These are phyloP conservation scores for Montipora capitata DNA, from an alignment of 92 coral and sea anemone genomes.

Conservation along the genomic window DNA sequence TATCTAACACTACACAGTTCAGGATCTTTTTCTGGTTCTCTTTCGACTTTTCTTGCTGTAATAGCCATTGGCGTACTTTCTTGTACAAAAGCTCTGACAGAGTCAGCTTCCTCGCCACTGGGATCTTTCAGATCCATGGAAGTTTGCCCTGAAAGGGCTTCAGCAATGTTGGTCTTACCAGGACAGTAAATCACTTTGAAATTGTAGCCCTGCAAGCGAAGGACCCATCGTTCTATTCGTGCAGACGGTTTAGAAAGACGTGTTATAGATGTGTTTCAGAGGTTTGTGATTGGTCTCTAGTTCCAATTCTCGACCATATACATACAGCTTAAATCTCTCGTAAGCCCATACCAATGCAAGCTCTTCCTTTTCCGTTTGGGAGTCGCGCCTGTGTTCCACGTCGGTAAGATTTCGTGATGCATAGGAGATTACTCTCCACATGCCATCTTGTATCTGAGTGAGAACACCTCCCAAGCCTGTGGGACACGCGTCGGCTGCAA, in stretches of 20 bases:
- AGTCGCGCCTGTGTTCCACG: constrained; percentile 54
- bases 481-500: constrained; percentile 73
- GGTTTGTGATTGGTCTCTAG: constrained; percentile 58
- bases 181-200: constrained; percentile 47
- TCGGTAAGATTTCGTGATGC: constrained; percentile 66
- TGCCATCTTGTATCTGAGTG: constrained; percentile 53
- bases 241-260: constrained; percentile 56
- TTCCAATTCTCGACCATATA: constrained; percentile 69
- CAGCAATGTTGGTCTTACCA: constrained; percentile 57
- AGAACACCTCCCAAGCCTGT: constrained; percentile 63
- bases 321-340: constrained; percentile 36
- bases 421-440: constrained; percentile 66
- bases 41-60: constrained; percentile 18
- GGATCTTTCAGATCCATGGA: not conserved
- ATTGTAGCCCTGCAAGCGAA: constrained; percentile 41
- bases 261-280: constrained; percentile 1
- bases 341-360: constrained; percentile 48
- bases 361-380: constrained; percentile 65
- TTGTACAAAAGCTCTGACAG: constrained; percentile 23
- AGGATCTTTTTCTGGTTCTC: constrained; percentile 32
- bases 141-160: constrained; percentile 48
- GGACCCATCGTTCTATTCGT: constrained; percentile 52
- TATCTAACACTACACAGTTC: constrained; percentile 28
- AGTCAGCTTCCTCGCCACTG: constrained; percentile 41
- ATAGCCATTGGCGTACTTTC: constrained; percentile 20